phyloP scores from a whole-genome alignment of 2,888 invertebrate species.

The Smittia aterrima region DNA sequence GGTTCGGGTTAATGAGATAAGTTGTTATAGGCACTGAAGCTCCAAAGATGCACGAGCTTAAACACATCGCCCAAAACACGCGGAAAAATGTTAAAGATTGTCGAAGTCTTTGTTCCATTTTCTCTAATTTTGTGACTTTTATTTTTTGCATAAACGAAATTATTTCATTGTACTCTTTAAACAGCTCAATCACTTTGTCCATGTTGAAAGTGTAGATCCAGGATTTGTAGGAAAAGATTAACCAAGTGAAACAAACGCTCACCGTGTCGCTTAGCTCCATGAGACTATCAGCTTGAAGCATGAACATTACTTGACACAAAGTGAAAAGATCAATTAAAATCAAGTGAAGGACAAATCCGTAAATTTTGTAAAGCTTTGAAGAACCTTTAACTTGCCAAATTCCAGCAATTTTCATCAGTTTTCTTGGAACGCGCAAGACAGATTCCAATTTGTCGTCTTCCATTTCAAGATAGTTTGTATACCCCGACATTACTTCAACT shows the following conservation, averaged over 20 bases:
- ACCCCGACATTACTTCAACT: too few species aligned
- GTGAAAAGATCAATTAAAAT: not conserved
- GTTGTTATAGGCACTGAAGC: not conserved
- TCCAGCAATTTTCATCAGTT: not conserved
- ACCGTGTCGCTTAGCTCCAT: not conserved
- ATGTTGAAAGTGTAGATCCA: not conserved
- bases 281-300: not conserved
- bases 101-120: not conserved
- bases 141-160: not conserved
- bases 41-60: not conserved
- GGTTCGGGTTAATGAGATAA: not conserved
- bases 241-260: not conserved
- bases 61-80: not conserved
- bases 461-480: too few species aligned
- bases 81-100: not conserved
- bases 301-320: not conserved
- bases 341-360: not conserved
- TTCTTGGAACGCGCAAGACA: too few species aligned
- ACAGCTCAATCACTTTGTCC: not conserved
- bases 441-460: not conserved
- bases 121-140: not conserved
- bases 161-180: not conserved
- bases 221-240: not conserved
- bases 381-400: not conserved
- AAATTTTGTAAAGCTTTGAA: not conserved